Conservation (phyloP, 2,888 invertebrate genomes). For the Thecocarcelia acutangulata region DNA sequence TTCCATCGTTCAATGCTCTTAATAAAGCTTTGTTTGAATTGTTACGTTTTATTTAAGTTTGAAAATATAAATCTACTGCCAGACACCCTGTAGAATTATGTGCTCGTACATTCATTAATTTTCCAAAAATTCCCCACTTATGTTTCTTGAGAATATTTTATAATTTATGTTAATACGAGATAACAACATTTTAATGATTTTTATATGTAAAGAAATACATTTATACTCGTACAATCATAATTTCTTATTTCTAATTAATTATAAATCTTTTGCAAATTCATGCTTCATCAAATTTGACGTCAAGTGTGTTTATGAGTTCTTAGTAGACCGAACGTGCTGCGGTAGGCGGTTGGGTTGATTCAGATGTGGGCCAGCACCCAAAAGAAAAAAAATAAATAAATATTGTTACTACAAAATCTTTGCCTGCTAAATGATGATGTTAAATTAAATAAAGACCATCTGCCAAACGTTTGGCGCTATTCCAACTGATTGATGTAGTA, state of each 20-base stretch:
- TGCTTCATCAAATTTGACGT: slow-evolving; percentile 47
- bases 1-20: no score
- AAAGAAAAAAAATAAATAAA: neutral
- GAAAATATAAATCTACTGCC: no score
- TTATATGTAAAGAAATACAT: neutral
- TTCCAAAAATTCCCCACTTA: no score
- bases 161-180: no score
- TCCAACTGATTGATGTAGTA: slow-evolving; percentile 32
- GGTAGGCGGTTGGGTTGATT: neutral
- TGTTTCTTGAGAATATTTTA: no score
- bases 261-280: neutral
- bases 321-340: slow-evolving; percentile 35
- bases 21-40: no score
- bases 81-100: no score
- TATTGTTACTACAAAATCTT: slow-evolving; percentile 7
- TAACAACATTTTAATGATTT: no score
- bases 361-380: slow-evolving; percentile 29
- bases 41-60: no score
- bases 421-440: slow-evolving; percentile 20
- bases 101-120: no score
- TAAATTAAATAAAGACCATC: slow-evolving; percentile 28
- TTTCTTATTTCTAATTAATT: slow-evolving; percentile 7
- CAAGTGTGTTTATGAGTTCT: slow-evolving; percentile 61
- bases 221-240: neutral
- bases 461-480: slow-evolving; percentile 45